phyloP scores from a whole-genome alignment of 2,888 invertebrate genomes.

The Raillietiella orientalis region DNA sequence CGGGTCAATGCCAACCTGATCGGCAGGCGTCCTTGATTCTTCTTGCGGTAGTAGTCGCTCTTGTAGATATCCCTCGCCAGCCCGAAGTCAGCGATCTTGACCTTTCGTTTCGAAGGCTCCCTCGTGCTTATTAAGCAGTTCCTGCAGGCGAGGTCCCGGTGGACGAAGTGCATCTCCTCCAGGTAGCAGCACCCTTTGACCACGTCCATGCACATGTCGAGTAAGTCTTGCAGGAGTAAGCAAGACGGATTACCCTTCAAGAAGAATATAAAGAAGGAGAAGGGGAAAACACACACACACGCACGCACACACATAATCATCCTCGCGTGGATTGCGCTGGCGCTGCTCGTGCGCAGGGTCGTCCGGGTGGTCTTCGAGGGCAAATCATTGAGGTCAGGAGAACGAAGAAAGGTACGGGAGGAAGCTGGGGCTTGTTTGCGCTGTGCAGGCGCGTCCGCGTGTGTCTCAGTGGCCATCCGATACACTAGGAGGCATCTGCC shows the following conservation, averaged over 20 bases:
- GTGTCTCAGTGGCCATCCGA: no score
- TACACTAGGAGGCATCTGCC: no score
- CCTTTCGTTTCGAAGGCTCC: conserved; percentile 23
- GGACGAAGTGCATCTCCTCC: conserved; percentile 89
- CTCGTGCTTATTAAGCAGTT: conserved; percentile 55
- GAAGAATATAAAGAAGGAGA: background rate
- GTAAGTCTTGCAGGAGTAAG: conserved; percentile 43
- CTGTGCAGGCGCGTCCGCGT: no score
- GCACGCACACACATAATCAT: background rate
- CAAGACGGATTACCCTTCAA: conserved; percentile 8
- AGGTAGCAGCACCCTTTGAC: conserved; percentile 79
- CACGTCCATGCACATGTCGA: conserved; percentile 81
- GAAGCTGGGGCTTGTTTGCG: no score
- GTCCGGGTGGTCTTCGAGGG: no score
- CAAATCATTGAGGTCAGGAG: no score
- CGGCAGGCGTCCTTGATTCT: conserved; percentile 56
- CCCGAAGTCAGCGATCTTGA: conserved; percentile 94
- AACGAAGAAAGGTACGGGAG: no score
- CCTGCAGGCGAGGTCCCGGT: conserved; percentile 76
- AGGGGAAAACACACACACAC: no score
- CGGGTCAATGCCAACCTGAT: conserved; percentile 24
- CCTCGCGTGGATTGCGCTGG: conserved; percentile 21
- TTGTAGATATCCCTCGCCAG: conserved; percentile 85
- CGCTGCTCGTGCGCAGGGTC: no score
- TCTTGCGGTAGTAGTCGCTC: conserved; percentile 88